Percentiles rank a stretch among this genome's conserved stretches.
Evolutionary conservation across 1,140 invertebrate species (phyloP).

Genomic region (Mya arenaria): DNA sequence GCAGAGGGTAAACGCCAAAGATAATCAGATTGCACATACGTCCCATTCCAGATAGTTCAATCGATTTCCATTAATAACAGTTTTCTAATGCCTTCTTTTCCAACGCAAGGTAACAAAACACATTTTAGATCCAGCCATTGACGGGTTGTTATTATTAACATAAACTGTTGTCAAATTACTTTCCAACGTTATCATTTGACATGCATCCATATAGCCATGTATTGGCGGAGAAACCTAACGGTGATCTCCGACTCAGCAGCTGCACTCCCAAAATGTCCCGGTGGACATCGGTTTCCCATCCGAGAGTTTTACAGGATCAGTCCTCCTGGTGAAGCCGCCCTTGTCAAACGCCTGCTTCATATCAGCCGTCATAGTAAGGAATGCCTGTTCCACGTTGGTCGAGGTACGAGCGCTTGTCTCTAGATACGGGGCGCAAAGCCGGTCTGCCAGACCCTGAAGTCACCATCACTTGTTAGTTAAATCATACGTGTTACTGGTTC

Average conservation of each 20-base stretch:
- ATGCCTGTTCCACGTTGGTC: conserved; percentile 82
- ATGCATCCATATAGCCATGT: not conserved
- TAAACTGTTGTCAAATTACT: not conserved
- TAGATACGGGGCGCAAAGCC: conserved; percentile 92
- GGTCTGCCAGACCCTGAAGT: conserved; percentile 96
- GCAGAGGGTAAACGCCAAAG: no score
- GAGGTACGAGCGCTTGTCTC: conserved; percentile 82
- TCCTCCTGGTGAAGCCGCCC: conserved; percentile 7
- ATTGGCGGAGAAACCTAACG: not conserved
- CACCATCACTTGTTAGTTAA: no score
- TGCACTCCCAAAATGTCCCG: no score
- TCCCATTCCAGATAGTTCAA: no score
- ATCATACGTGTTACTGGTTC: no score
- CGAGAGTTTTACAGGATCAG: not conserved
- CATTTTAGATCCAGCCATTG: no score
- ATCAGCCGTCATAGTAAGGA: conserved; percentile 82
- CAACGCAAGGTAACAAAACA: no score
- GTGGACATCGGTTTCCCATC: no score
- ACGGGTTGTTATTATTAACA: not conserved
- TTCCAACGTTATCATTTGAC: not conserved
- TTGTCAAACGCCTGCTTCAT: conserved; percentile 81
- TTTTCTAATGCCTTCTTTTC: no score
- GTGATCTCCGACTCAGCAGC: not conserved
- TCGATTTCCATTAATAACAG: no score
- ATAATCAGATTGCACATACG: no score